These are phyloP conservation scores for Cercopithecus mona DNA, from an alignment of 2,113 vertebrate genomes.

Conservation along the genomic window DNA sequence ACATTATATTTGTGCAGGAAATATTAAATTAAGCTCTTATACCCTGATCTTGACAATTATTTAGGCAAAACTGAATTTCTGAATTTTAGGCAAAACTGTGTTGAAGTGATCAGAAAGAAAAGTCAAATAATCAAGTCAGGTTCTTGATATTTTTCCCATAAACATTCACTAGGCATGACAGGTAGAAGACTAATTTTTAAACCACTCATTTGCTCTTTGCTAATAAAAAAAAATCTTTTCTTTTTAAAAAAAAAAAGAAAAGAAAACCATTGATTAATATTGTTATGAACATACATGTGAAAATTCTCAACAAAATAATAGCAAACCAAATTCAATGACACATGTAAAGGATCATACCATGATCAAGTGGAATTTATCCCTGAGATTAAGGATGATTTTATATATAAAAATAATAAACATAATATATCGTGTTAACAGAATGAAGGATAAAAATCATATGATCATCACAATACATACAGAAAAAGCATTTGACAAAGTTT, in stretches of 20 bases:
- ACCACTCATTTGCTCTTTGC: not conserved
- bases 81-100: not conserved
- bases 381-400: not conserved
- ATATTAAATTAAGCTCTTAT: not conserved
- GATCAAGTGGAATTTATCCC: not conserved
- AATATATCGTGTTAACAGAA: not conserved
- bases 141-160: not conserved
- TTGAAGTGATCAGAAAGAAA: conserved; percentile 25
- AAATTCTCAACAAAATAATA: not conserved
- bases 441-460: not conserved
- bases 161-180: not conserved
- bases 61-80: not conserved
- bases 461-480: not conserved
- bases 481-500: not conserved
- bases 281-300: not conserved
- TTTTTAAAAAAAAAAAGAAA: not conserved
- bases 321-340: not conserved
- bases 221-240: not conserved
- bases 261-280: not conserved
- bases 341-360: not conserved
- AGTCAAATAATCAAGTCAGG: not conserved
- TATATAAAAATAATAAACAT: not conserved
- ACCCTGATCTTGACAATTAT: not conserved
- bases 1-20: not conserved
- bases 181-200: conserved; percentile 5